Base-by-base conservation (phyloP, 2,797 vertebrate genomes). In the Eulemur mongoz region DNA sequence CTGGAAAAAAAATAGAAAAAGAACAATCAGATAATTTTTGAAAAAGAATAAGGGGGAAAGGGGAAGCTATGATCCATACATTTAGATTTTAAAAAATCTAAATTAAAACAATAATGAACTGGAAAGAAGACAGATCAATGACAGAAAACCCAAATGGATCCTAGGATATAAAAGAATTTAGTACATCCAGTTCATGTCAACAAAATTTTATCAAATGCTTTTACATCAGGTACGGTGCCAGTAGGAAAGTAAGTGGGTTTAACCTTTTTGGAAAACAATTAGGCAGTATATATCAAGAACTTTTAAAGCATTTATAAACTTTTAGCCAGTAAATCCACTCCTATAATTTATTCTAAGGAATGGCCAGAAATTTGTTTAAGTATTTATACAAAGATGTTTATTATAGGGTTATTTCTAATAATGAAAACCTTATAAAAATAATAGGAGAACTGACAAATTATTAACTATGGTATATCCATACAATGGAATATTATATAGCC, bases 381-480 rank as follows among this genome's bases (percentile, higher is more conserved):
- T 72, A 70, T 50, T 95, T 90, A 89, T 50, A 82, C 7, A 83
- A 79, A 95, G n/a, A 70, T 92, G 30, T 70, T 89, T 52, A 80
- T 45, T 63, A 67, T 0, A 57, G 18, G 5, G 17, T 89, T 91
- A 73, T 83, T 83, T 91, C 27, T 84, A 83, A 93, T 27, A 85
- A 78, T 70, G 35, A 76, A 81, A 80, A 84, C 6, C 4, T 75
- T 45, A 61, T 22, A 82, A 92, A 84, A 85, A 50, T 54, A 86
- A 61, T 2, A 92, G 9, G 3, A 67, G 11, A 75, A 81, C 11
- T 61, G 65, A 85, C 59, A 54, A 67, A 70, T 87, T 35, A 84
- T 35, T 32, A 84, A 57, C 27, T 80, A 76, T 9, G 32, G 38
- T 80, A 80, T 65, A 83, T 43, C 30, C 40, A 82, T 25, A 81